Evolutionary conservation across 2,113 vertebrate genomes (phyloP).

Genomic region (Callocephalon fimbriatum): DNA sequence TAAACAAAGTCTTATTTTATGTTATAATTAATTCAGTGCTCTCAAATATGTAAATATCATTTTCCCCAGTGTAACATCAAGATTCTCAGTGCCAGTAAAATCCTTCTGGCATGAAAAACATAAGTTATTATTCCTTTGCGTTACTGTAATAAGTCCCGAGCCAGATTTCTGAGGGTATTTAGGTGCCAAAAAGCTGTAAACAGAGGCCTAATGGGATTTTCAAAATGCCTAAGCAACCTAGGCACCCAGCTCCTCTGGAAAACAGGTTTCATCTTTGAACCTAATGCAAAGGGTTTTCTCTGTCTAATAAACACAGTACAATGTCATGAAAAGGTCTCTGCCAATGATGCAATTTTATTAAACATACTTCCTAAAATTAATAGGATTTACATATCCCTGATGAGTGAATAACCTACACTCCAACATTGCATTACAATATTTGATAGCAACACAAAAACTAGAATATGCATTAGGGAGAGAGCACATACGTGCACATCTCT

Average conservation of each 20-base stretch:
- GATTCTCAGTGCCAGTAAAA: conserved; percentile 40
- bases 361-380: not conserved
- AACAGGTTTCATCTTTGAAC: conserved; percentile 36
- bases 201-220: not conserved
- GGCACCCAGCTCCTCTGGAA: not conserved
- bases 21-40: conserved; percentile 43
- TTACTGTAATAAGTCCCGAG: not conserved
- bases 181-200: conserved; percentile 10
- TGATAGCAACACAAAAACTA: not conserved
- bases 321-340: not conserved
- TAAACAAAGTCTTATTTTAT: conserved; percentile 52
- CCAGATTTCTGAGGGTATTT: conserved; percentile 14
- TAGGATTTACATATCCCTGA: conserved; percentile 5
- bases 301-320: not conserved
- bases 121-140: conserved; percentile 24
- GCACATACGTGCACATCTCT: not conserved
- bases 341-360: not conserved
- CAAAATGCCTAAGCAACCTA: conserved; percentile 6
- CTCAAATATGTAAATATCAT: conserved; percentile 54
- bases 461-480: not conserved
- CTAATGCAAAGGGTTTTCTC: conserved; percentile 14
- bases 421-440: not conserved
- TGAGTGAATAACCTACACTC: not conserved
- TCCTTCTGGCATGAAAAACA: conserved; percentile 40
- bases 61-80: conserved; percentile 27